Evolutionary conservation across 2,113 vertebrate genomes (phyloP).

Genomic region (Cyprinus carpio): DNA sequence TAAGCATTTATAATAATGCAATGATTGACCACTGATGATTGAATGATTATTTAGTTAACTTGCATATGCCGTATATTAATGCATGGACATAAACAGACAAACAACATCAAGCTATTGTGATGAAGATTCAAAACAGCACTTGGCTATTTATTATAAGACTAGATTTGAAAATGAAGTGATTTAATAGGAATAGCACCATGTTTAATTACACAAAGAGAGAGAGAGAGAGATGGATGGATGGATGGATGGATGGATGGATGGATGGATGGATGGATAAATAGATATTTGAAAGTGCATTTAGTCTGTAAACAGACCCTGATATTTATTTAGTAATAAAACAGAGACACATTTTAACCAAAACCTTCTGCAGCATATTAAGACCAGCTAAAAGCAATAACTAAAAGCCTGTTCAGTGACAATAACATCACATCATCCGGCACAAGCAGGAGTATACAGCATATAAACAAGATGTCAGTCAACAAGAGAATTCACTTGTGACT

Average conservation of each 20-base stretch:
- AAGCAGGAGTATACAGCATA: neutral
- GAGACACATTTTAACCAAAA: neutral
- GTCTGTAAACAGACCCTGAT: conserved; percentile 16
- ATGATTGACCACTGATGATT: neutral
- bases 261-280: neutral
- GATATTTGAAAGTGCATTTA: conserved; percentile 24
- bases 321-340: conserved; percentile 13
- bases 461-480: conserved; percentile 20
- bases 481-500: neutral
- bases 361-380: neutral
- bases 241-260: conserved; percentile 10
- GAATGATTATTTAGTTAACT: neutral
- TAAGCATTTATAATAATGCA: neutral
- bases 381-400: conserved; percentile 4
- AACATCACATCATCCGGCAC: conserved; percentile 42
- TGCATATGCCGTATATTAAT: neutral
- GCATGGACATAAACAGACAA: neutral
- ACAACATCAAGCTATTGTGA: neutral
- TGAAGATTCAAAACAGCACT: neutral
- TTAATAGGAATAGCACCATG: conserved; percentile 24
- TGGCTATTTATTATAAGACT: neutral
- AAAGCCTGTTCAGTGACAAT: conserved; percentile 33
- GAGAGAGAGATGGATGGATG: conserved; percentile 6
- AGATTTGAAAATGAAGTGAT: neutral
- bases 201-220: conserved; percentile 14